phyloP scores from a whole-genome alignment of 2,888 invertebrate species.

The Drosophila silvestris region DNA sequence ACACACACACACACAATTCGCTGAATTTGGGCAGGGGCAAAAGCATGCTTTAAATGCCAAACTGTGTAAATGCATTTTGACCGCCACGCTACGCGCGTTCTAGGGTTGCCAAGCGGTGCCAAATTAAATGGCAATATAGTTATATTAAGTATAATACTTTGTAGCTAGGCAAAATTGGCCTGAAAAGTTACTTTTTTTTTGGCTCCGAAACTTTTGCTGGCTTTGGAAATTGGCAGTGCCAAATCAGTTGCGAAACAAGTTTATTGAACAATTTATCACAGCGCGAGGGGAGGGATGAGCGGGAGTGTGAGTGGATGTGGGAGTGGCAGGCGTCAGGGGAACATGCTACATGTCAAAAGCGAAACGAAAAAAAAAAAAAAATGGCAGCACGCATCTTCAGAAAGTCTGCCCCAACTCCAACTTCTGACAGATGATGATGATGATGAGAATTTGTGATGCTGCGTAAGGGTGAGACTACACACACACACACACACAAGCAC shows the following conservation, averaged over 20 bases:
- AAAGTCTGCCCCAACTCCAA: conserved; percentile 2
- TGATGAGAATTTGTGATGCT: conserved; percentile 31
- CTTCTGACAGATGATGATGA: conserved; percentile 30
- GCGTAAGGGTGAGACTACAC: conserved; percentile 14
- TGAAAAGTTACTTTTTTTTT: conserved; percentile 25
- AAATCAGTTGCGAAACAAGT: conserved; percentile 77
- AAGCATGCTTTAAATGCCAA: conserved; percentile 20
- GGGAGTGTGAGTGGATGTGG: neutral
- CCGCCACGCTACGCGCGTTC: no score
- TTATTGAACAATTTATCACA: conserved; percentile 75
- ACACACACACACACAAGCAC: conserved; percentile 11
- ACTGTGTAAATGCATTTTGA: conserved; percentile 45
- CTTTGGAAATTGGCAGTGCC: conserved; percentile 58
- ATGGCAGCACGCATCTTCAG: conserved; percentile 59
- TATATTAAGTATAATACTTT: conserved; percentile 31
- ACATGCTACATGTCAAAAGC: conserved; percentile 49
- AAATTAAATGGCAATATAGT: conserved; percentile 45
- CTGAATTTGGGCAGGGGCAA: neutral
- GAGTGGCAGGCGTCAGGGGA: neutral
- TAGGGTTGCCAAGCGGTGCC: conserved; percentile 31
- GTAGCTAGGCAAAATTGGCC: conserved; percentile 20
- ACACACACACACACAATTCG: neutral
- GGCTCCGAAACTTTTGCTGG: conserved; percentile 43
- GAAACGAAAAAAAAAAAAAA: conserved; percentile 24
- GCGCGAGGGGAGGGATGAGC: conserved; percentile 7